A percentile compares a stretch with the other conserved stretches of the same genome.
Conservation (phyloP, 1,140 invertebrate species). For the Drosophila prosaltans region DNA sequence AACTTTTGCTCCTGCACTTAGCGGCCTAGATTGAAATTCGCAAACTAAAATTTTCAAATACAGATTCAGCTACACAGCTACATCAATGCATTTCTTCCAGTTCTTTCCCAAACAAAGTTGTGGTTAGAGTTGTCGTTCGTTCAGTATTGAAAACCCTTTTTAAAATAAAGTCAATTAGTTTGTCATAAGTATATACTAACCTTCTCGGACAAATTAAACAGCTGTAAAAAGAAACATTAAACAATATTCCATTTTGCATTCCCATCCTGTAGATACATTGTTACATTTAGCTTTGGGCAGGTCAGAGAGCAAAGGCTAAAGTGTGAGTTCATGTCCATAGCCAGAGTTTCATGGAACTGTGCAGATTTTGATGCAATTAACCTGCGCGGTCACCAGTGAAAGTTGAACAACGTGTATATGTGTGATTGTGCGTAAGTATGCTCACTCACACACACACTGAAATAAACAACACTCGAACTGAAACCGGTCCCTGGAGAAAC, state of each 20-base stretch:
- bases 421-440: constrained; percentile 5
- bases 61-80: too few relatives aligned
- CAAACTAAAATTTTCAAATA: too few relatives aligned
- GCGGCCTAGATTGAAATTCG: too few relatives aligned
- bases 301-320: constrained; percentile 40
- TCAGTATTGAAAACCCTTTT: too few relatives aligned
- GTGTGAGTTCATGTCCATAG: not conserved
- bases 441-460: not conserved
- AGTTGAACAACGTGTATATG: constrained; percentile 12
- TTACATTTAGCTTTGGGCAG: constrained; percentile 29
- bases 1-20: too few relatives aligned
- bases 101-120: too few relatives aligned
- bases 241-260: not conserved
- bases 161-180: not conserved
- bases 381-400: constrained; percentile 50
- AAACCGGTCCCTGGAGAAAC: constrained; percentile 37
- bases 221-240: not conserved
- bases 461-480: not conserved
- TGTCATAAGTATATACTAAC: not conserved
- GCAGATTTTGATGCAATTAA: constrained; percentile 62
- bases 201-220: not conserved
- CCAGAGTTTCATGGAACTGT: constrained; percentile 16
- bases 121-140: too few relatives aligned
- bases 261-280: constrained; percentile 23
- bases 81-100: too few relatives aligned